A percentile compares a stretch with the other conserved stretches of the same genome.
These are phyloP conservation scores for Calcarius ornatus DNA, from an alignment of 2,113 vertebrate species.

Conservation along the genomic window DNA sequence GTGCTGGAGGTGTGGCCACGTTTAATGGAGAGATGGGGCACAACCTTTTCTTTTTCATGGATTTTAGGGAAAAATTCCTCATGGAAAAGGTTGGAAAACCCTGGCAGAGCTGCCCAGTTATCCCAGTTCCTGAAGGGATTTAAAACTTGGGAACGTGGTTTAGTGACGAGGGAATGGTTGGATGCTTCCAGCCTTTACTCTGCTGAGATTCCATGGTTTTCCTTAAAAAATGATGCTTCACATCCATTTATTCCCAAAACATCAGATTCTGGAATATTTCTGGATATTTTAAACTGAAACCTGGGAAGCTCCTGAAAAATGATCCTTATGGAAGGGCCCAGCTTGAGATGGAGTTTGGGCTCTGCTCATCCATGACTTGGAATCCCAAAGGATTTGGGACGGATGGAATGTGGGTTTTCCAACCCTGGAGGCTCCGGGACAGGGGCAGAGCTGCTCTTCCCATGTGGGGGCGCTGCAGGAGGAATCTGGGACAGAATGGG, in stretches of 20 bases:
- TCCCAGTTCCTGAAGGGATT: neutral
- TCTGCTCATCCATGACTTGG: neutral
- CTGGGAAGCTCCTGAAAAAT: neutral
- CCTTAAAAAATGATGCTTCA: rapidly evolving
- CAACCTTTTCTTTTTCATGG: neutral
- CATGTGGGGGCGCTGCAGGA: neutral
- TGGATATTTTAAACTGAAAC: neutral
- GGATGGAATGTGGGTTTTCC: neutral
- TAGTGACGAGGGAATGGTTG: neutral
- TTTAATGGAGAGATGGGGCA: too few relatives aligned
- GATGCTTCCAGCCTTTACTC: neutral
- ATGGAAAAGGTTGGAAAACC: neutral
- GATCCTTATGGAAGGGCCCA: neutral
- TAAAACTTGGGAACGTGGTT: neutral
- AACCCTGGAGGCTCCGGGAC: neutral
- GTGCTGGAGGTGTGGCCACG: rapidly evolving
- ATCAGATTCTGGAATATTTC: rapidly evolving
- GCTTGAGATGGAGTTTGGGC: neutral
- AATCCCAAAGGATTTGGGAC: neutral
- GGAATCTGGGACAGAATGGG: too few relatives aligned
- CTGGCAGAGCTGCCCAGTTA: too few relatives aligned
- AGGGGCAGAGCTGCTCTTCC: neutral
- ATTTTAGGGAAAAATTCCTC: neutral
- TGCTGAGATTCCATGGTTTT: neutral
- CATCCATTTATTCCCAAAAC: rapidly evolving